Base-by-base conservation (phyloP, 2,888 invertebrate genomes). In the Aethes cnicana region DNA sequence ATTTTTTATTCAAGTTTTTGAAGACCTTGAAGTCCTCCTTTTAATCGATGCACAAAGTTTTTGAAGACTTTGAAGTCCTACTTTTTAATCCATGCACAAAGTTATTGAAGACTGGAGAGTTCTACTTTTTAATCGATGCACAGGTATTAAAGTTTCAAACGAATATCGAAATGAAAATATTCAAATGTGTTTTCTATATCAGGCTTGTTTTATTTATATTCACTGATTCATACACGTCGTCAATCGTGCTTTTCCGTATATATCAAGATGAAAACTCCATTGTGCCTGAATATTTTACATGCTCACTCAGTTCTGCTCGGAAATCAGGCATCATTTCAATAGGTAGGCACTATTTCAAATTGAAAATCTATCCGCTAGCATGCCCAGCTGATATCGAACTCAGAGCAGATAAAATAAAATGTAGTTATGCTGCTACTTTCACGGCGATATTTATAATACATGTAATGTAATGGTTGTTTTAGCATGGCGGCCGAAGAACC, bases 291-390 rank as follows among this genome's bases (percentile, higher is more conserved):
- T 50, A 50, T 43, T 50, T 21, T 28, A 17, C 21, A 26, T 26
- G 18, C 47, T 43, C 30, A 11, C 36, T 21, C 17, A 16, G 37
- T 37, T 39, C 36, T 30, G 25, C 26, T 39, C 25, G 26, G 26
- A 39, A 33, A 21, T 36, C 47, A 43, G 56, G 54, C 52, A 57
- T 57, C 52, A 54, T 57, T 57, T 55, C 59, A 53, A 54, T 57
- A 46, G n/a, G n/a, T n/a, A n/a, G n/a, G n/a, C n/a, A n/a, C 52
- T 56, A 42, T 66, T 64, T 68, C 61, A 55, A 61, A 66, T 64
- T 69, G 68, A 65, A 69, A 73, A 66, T 69, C 47, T 59, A 66
- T 63, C 62, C 49, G 41, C 54, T 4, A 41, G 42, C 48, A 39
- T 53, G 57, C 55, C 53, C 55, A 54, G 18, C 58, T 60, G 58